Conservation (phyloP, 2,113 vertebrate genomes). For the Marcusenius ussheri region DNA sequence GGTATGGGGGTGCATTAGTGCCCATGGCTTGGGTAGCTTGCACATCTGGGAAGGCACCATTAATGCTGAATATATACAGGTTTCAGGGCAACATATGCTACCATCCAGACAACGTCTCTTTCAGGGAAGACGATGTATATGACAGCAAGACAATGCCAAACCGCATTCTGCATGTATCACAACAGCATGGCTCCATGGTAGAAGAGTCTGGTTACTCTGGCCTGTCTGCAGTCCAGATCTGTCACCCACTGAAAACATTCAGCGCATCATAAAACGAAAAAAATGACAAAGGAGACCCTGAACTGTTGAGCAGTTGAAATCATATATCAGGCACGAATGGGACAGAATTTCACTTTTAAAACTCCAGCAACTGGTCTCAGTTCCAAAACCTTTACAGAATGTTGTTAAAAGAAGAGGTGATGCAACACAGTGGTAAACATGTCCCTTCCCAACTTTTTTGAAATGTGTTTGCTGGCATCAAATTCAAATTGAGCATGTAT, state of each 20-base stretch:
- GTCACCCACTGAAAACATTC: not conserved
- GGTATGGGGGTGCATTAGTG: not conserved
- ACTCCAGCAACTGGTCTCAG: not conserved
- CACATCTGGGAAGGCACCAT: not conserved
- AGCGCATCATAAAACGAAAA: not conserved
- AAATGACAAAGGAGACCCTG: not conserved
- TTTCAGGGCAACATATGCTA: not conserved
- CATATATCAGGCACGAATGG: not conserved
- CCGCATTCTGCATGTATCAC: not conserved
- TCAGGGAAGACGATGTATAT: not conserved
- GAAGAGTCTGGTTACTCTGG: not conserved
- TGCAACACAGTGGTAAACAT: not conserved
- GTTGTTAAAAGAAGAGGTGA: not conserved
- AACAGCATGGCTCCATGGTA: not conserved
- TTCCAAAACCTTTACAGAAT: not conserved
- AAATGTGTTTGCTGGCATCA: not conserved
- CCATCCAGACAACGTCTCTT: not conserved
- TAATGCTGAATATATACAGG: not conserved
- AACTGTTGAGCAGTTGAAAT: not conserved
- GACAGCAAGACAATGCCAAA: not conserved
- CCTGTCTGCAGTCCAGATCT: not conserved
- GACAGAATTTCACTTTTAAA: not conserved
- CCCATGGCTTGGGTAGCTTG: not conserved
- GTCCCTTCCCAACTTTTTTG: not conserved
- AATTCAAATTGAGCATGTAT: not conserved